Evolutionary conservation across 1,140 invertebrate species (phyloP), one percentile per base, ranked within the genome.

Genomic region (Diuraphis noxia): DNA sequence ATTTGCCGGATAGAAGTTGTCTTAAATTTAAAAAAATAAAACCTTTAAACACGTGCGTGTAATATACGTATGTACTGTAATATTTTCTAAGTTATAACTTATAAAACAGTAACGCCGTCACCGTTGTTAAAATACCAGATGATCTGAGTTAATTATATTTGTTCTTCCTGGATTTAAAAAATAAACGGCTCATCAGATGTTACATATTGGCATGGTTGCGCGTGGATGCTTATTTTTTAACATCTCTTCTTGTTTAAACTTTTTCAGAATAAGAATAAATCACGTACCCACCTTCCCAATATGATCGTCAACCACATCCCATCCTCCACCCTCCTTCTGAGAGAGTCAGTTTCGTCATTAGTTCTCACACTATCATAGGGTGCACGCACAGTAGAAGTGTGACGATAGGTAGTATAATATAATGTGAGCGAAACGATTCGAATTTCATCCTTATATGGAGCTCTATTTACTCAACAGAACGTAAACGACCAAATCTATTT

Each of bases 311-410:
- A 3, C 13, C 10, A 4, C 19, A 23, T 21, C 46, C 0, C 13
- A 2, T 5, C n/a, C 5, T n/a, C 1, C 10, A n/a, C 30, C 0
- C 4, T n/a, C 1, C 10, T 17, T 13, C 0, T 1, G 13, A n/a
- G 30, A n/a, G 4, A n/a, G 30, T 72, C 56, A 17, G 56, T 3
- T n/a, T 34, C 56, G n/a, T 72, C n/a, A 72, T n/a, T n/a, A n/a
- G 56, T 72, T 4, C 1, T n/a, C 30, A 34, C 56, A 17, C 30
- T 13, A 13, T 63, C 4, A 63, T 63, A 13, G 30, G 4, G 30
- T 9, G 13, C 30, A 63, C 4, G 56, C 30, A 10, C 17, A 63
- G 56, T 30, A 5, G 9, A n/a, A n/a, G 56, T n/a, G 30, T 63
- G 30, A n/a, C 7, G n/a, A 13, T 6, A 72, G 25, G 30, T 23